Evolutionary conservation across 2,113 vertebrate species (phyloP), one percentile per base, ranked within the genome.

Genomic region (Chroicocephalus ridibundus): DNA sequence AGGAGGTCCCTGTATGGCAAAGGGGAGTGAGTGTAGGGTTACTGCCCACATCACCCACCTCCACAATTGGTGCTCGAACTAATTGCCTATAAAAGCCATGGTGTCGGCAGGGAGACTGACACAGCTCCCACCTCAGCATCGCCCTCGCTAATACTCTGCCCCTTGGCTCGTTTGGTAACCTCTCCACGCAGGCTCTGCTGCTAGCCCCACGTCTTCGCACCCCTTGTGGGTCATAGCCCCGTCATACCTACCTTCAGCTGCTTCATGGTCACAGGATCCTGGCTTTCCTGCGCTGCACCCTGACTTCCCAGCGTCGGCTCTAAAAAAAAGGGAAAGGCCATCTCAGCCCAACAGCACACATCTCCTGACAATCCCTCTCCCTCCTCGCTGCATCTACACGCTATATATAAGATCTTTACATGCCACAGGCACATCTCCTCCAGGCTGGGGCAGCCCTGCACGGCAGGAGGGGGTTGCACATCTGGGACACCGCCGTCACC

Each of bases 231-330:
- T 38, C 54, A 36, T 3, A 84, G 38, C 21, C 40, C 88, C 13
- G 18, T 24, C 54, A 55, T 20, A 96, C 98, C 60, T 81, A 98
- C 98, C 98, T 98, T 78, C 85, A 98, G 61, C 77, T 96, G 88
- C 76, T 95, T 57, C 87, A 87, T 98, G 76, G 98, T 98, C 88
- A 94, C 98, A 40, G 97, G 49, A 55, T 97, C 98, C 97, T 90
- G 95, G 92, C 86, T 93, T 92, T 98, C 97, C 70, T 96, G 95
- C 25, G 54, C 95, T 93, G 95, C 95, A 96, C 94, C 96, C 95
- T 98, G 97, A 90, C 96, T 97, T 96, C 95, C 97, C 86, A 96
- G 93, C 88, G 96, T 93, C 8, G 83, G 96, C 62, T 98, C 99
- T 99, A 90, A 42, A 97, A 98, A 98, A 97, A 90, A 97, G 80